Percentiles rank a stretch among this genome's conserved stretches.
Conservation (phyloP, 2,797 vertebrate genomes). For the Rhinophrynus dorsalis region DNA sequence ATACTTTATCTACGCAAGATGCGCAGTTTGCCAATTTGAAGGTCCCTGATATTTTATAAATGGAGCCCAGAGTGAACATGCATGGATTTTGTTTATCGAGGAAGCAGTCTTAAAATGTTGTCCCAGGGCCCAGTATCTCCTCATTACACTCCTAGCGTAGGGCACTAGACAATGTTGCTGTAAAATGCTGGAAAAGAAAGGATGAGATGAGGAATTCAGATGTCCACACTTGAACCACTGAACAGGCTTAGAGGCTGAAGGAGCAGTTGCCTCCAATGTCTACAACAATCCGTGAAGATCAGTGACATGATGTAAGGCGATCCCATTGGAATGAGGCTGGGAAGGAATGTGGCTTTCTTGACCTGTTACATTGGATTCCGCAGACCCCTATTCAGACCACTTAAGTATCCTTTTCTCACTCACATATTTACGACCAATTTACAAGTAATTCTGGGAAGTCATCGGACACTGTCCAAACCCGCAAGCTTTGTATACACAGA, state of each 20-base stretch:
- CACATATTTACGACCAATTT: neutral
- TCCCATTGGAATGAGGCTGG: neutral
- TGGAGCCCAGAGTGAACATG: too few species aligned
- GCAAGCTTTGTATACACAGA: too few species aligned
- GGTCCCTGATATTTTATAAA: too few species aligned
- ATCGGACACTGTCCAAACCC: neutral
- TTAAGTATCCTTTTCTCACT: neutral
- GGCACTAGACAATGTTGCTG: too few species aligned
- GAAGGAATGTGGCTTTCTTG: neutral
- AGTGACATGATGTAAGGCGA: too few species aligned
- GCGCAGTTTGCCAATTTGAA: too few species aligned
- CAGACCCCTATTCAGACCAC: neutral
- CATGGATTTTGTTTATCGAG: too few species aligned
- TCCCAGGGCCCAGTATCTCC: too few species aligned
- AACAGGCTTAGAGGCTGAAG: neutral
- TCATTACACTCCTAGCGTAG: too few species aligned
- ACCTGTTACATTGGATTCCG: neutral
- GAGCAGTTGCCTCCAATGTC: neutral
- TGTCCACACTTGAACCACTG: neutral
- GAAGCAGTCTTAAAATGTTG: too few species aligned
- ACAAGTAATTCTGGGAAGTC: neutral
- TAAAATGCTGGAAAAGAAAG: too few species aligned
- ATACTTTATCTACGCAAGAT: too few species aligned
- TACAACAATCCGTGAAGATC: neutral
- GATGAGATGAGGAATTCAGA: neutral